These are phyloP conservation scores for Agrochola lychnidis DNA, from an alignment of 2,888 invertebrate species.

Conservation along the genomic window DNA sequence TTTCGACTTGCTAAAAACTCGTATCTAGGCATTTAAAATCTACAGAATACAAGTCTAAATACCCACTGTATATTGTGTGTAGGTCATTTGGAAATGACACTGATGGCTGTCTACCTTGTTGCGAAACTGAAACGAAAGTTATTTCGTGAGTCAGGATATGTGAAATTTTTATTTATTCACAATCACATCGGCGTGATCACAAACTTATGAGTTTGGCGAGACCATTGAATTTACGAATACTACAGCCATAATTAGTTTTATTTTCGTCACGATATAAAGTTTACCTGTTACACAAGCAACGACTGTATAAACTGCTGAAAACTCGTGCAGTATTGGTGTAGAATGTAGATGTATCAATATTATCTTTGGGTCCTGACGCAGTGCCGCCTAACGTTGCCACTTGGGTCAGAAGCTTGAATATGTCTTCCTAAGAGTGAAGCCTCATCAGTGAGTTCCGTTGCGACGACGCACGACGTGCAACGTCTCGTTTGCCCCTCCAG, in stretches of 20 bases:
- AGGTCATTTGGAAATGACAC: not conserved
- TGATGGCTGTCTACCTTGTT: constrained; percentile 28
- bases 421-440: not conserved
- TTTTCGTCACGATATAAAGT: not conserved
- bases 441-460: too few relatives aligned
- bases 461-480: too few relatives aligned
- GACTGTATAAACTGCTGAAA: not conserved
- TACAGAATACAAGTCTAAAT: not conserved
- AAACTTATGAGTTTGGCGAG: not conserved
- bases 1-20: not conserved
- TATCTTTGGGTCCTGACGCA: not conserved
- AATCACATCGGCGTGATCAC: not conserved
- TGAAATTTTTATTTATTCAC: not conserved
- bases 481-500: too few relatives aligned
- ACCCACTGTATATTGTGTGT: not conserved
- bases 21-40: not conserved
- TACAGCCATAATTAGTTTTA: not conserved
- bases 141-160: not conserved
- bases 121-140: constrained; percentile 58
- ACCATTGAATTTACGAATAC: not conserved
- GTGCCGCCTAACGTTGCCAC: not conserved
- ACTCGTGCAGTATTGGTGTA: not conserved
- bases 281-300: not conserved
- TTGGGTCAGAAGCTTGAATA: not conserved
- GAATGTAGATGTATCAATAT: not conserved